Percentiles rank a stretch among this genome's conserved stretches.
Evolutionary conservation across 1,140 invertebrate species (phyloP).

Genomic region (Apocrypta bakeri): DNA sequence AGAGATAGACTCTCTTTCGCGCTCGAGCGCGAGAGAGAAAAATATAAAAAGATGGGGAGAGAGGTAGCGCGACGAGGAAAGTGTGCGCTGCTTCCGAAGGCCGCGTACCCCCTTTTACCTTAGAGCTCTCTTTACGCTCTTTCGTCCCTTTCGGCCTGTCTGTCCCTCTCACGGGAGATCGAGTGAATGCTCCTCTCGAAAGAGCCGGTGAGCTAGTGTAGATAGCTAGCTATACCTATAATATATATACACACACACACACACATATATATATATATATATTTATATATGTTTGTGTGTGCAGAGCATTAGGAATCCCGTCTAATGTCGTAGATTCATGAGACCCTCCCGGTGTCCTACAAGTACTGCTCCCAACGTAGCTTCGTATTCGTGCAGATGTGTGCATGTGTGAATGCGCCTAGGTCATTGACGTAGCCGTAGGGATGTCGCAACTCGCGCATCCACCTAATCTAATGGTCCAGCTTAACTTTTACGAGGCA

Average conservation of each 20-base stretch:
- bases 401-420: neutral
- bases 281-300: too few species aligned
- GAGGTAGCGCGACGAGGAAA: conserved; percentile 1
- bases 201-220: too few species aligned
- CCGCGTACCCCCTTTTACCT: conserved; percentile 26
- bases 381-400: neutral
- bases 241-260: too few species aligned
- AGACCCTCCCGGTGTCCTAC: neutral
- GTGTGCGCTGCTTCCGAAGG: conserved; percentile 45
- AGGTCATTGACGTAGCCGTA: conserved; percentile 1
- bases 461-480: conserved; percentile 42
- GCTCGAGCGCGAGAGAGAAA: neutral
- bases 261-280: too few species aligned
- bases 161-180: neutral
- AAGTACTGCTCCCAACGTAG: neutral
- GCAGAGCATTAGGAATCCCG: conserved; percentile 21
- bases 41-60: neutral
- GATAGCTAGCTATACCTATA: too few species aligned
- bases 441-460: neutral
- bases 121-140: conserved; percentile 17
- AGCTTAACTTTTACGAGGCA: conserved; percentile 43
- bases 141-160: neutral
- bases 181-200: too few species aligned
- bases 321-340: conserved; percentile 27
- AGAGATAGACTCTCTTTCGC: neutral